Base-by-base conservation (phyloP, 2,113 vertebrate species). In the Mugil cephalus region DNA sequence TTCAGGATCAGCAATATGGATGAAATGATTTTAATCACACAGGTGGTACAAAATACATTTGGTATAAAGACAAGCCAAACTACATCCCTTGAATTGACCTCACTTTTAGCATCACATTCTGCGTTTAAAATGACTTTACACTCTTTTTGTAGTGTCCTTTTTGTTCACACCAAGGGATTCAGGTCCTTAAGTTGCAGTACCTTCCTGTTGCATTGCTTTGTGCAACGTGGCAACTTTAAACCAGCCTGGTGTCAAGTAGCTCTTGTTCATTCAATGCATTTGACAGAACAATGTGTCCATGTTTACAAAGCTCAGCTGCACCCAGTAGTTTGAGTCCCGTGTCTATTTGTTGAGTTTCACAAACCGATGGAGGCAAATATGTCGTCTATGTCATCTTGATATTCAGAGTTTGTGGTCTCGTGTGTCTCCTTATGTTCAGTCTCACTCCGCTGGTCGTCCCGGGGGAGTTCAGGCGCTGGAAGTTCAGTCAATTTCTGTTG, bases 321-420 rank as follows among this genome's bases (percentile, higher is more conserved):
- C 24, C 5, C 5, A 30, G 10, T 36, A 0, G 10, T 30, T 45
- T 13, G 38, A 14, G n/a, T 34, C 15, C 9, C 1, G 3, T 8
- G 6, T 39, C 11, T 8, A 10, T 24, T 17, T 53, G 30, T 4
- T 18, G 7, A 62, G 43, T 11, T 12, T 93, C 76, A 95, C 35
- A 92, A 86, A 21, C 90, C 93, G 8, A 83, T 48, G 1, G 79
- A 89, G 8, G 90, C 76, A 82, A 95, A 95, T 64, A 95, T 94
- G 58, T 93, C 84, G 91, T 95, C 94, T 7, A 94, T 95, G 60
- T 93, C 93, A 71, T 92, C 71, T 0, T 17, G 36, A 0, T 10
- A 17, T 1, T 17, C 34, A 17, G 6, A 5, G 10, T 15, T 10
- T 4, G 51, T 2, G 48, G 71, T 58, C 51, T 19, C 42, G 35